phyloP scores from a whole-genome alignment of 2,888 invertebrate species.

The Apocheima hispidaria region DNA sequence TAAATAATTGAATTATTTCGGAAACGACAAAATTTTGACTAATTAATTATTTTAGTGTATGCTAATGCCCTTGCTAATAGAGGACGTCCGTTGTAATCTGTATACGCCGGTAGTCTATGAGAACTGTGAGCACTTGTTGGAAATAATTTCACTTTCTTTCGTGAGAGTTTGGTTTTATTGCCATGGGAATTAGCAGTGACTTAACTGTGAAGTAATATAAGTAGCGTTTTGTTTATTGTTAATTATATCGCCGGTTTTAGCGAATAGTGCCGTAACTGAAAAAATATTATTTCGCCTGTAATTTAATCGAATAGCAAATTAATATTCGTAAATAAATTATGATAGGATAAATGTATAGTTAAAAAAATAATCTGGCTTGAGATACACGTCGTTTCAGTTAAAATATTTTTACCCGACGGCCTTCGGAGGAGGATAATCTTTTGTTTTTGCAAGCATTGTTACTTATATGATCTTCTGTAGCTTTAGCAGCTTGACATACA shows the following conservation, averaged over 20 bases:
- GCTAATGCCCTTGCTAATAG: constrained; percentile 64
- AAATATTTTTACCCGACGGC: too few relatives aligned
- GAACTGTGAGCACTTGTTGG: constrained; percentile 44
- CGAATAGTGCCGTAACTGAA: neutral
- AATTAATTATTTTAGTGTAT: constrained; percentile 51
- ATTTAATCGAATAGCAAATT: too few relatives aligned
- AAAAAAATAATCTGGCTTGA: too few relatives aligned
- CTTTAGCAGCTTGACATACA: too few relatives aligned
- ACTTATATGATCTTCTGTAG: too few relatives aligned
- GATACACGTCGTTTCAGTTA: too few relatives aligned
- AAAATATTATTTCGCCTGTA: neutral
- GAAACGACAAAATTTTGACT: constrained; percentile 13
- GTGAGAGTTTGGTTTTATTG: constrained; percentile 35
- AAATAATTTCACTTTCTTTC: constrained; percentile 45
- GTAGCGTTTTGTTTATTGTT: constrained; percentile 15
- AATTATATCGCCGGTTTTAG: neutral
- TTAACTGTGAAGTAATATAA: constrained; percentile 22
- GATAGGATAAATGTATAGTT: too few relatives aligned
- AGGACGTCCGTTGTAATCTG: constrained; percentile 71
- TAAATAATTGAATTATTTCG: constrained; percentile 14
- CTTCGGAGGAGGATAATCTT: too few relatives aligned
- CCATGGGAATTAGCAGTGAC: constrained; percentile 19
- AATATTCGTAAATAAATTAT: too few relatives aligned
- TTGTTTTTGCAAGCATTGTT: too few relatives aligned
- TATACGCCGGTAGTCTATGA: constrained; percentile 49